A percentile compares a stretch with the other conserved stretches of the same genome.
Evolutionary conservation across 2,113 vertebrate genomes (phyloP).

Genomic region (Phrynosoma blainvillii): DNA sequence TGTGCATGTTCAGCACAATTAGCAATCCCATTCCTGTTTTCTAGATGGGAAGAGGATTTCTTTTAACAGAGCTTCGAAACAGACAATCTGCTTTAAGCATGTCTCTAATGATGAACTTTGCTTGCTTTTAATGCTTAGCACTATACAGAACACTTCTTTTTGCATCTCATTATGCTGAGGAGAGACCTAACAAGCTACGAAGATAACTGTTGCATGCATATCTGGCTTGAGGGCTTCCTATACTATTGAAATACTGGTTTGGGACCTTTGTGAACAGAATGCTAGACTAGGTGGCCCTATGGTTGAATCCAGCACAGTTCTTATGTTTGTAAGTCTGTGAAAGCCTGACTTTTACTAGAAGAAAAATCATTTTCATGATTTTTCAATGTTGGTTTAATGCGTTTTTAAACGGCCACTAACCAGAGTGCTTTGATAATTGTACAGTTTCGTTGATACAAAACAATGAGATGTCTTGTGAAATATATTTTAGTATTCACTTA

Average conservation of each 20-base stretch:
- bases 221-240: no score
- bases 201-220: no score
- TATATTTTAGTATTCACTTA: no score
- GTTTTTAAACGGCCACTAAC: no score
- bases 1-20: not conserved
- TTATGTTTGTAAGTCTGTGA: not conserved
- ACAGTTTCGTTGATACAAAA: no score
- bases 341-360: not conserved
- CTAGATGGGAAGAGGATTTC: not conserved
- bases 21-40: not conserved
- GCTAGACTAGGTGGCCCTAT: not conserved
- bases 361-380: not conserved
- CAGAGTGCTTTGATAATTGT: no score
- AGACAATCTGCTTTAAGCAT: not conserved
- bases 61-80: not conserved
- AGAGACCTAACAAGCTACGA: no score
- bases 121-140: not conserved
- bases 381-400: no score
- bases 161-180: not conserved
- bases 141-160: not conserved
- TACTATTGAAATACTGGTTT: no score
- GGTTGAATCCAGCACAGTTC: not conserved
- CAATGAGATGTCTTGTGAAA: no score
- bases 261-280: no score
- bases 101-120: not conserved